phyloP scores from a whole-genome alignment of 2,113 vertebrate species.

The Pterocles burchelli region DNA sequence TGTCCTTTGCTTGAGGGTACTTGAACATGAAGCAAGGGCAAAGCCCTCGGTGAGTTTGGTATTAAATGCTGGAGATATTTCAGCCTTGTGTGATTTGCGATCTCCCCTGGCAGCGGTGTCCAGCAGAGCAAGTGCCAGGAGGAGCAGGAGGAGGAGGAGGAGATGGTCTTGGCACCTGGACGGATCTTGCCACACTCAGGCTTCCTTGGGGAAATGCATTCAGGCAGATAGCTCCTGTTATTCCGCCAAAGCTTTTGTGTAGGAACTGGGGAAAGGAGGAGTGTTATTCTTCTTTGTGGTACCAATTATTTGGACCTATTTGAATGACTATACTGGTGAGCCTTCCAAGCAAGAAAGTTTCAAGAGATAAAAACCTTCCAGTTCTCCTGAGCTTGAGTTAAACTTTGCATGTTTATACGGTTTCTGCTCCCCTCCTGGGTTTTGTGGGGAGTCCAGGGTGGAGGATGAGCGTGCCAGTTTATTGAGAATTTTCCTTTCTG shows the following conservation, averaged over 20 bases:
- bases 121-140: not conserved
- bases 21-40: not conserved
- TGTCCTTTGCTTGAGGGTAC: not conserved
- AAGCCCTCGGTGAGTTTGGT: not conserved
- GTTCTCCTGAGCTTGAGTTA: not conserved
- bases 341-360: not conserved
- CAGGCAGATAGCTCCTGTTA: not conserved
- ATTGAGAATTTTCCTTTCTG: not conserved
- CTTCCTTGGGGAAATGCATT: not conserved
- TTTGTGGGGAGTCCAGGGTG: not conserved
- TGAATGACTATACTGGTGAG: not conserved
- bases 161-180: not conserved
- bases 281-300: not conserved
- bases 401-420: not conserved
- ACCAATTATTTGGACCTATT: not conserved
- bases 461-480: not conserved
- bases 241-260: not conserved
- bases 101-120: not conserved
- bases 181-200: too few species aligned
- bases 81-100: not conserved
- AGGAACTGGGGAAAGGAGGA: accelerated
- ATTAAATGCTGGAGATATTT: not conserved
- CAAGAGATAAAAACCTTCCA: not conserved
- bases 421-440: not conserved
- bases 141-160: not conserved